These are phyloP conservation scores for Pycnonotus jocosus DNA, from an alignment of 2,113 vertebrate genomes.

Conservation along the genomic window DNA sequence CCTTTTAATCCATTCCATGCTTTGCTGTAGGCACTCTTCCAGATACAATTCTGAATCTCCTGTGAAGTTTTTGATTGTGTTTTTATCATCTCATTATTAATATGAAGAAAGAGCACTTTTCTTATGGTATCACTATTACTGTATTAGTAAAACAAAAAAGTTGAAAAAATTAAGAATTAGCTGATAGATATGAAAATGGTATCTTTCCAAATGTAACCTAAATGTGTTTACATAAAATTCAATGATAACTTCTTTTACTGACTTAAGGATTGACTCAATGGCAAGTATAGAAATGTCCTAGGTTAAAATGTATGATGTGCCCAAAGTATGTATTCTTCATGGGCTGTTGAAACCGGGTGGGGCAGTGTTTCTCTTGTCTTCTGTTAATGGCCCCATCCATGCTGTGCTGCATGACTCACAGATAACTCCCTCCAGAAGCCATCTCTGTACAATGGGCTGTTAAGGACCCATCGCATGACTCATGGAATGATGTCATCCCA, in stretches of 20 bases:
- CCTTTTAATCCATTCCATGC: neutral
- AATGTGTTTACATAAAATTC: neutral
- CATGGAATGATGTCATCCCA: too few species aligned
- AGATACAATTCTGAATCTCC: neutral
- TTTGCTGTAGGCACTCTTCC: neutral
- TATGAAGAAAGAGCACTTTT: accelerated
- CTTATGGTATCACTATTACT: neutral
- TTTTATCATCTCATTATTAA: neutral
- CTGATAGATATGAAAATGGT: neutral
- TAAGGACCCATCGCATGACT: too few species aligned
- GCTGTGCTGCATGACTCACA: too few species aligned
- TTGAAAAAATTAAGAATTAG: neutral
- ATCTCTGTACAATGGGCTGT: too few species aligned
- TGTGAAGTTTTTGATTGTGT: neutral
- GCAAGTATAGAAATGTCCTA: neutral
- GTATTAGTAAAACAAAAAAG: neutral
- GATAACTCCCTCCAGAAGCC: too few species aligned
- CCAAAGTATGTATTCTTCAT: too few species aligned
- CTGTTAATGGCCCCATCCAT: too few species aligned
- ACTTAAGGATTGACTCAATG: neutral
- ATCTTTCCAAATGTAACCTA: neutral
- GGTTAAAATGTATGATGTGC: too few species aligned
- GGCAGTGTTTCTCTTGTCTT: too few species aligned
- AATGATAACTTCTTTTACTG: neutral
- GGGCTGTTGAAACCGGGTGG: too few species aligned